Conservation (phyloP, 30 jellyfish, hydroid and myxozoan species). For the Hydra vulgaris region DNA sequence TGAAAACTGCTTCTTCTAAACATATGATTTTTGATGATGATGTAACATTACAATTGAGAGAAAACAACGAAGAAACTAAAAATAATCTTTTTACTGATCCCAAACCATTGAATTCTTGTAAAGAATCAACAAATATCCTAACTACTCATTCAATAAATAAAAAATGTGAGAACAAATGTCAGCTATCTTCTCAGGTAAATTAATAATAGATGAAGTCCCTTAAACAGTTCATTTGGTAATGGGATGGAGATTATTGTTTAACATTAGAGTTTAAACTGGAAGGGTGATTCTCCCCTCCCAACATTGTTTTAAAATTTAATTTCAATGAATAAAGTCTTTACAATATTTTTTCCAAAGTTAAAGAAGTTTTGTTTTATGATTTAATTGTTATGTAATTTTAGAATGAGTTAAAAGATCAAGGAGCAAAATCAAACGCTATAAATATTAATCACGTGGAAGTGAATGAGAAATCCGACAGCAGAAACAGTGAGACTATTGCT, state of each 20-base stretch:
- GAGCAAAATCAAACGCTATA: neutral
- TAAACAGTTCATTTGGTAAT: no score
- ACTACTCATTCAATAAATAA: conserved; percentile 5
- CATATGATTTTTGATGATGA: conserved; percentile 21
- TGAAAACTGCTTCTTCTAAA: neutral
- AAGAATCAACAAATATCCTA: neutral
- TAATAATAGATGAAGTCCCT: neutral
- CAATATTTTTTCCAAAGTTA: no score
- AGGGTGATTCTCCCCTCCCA: no score
- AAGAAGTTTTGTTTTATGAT: no score
- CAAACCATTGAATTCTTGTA: no score
- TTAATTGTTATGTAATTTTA: no score
- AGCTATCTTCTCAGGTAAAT: neutral
- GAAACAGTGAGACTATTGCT: neutral
- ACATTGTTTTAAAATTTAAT: no score
- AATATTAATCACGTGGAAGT: neutral
- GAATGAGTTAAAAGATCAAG: no score
- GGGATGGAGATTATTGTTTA: neutral
- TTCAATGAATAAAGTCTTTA: no score
- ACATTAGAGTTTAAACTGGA: neutral
- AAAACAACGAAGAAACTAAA: no score
- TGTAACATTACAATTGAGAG: no score
- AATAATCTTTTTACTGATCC: no score
- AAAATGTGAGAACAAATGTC: conserved; percentile 9
- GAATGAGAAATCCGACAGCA: neutral